A percentile compares a stretch with the other conserved stretches of the same genome.
Conservation (phyloP, 2,113 vertebrate genomes). For the Serranochromis macrocephalus region DNA sequence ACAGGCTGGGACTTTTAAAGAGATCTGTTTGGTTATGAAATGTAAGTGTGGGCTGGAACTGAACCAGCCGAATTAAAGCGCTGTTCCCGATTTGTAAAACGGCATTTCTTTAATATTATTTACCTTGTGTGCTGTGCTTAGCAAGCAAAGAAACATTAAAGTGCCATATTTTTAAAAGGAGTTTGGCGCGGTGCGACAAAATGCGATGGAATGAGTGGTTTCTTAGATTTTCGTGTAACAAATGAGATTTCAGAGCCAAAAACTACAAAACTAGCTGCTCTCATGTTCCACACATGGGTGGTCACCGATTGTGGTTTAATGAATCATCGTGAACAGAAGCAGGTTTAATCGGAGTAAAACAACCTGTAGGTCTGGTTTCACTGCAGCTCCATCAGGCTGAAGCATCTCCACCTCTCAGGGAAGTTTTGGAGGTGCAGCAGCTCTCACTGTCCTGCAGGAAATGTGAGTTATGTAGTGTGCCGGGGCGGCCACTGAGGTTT, state of each 20-base stretch:
- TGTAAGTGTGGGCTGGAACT: background rate
- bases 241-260: background rate
- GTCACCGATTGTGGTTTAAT: background rate
- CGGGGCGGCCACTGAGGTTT: background rate
- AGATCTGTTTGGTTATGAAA: background rate
- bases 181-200: background rate
- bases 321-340: background rate
- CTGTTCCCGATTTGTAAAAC: background rate
- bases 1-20: background rate
- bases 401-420: background rate
- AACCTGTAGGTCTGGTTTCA: background rate
- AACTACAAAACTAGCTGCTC: background rate
- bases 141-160: background rate
- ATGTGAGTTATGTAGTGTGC: background rate
- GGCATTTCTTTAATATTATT: fast-evolving
- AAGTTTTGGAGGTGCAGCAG: background rate
- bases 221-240: background rate
- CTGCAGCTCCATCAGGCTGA: background rate
- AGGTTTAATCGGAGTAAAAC: background rate
- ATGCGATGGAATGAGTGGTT: background rate
- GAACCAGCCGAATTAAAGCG: background rate
- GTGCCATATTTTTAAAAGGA: fast-evolving
- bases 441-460: background rate
- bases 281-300: background rate
- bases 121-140: fast-evolving